A percentile compares a stretch with the other conserved stretches of the same genome.
Conservation (phyloP, 2,888 invertebrate genomes). For the Eurytoma californica region DNA sequence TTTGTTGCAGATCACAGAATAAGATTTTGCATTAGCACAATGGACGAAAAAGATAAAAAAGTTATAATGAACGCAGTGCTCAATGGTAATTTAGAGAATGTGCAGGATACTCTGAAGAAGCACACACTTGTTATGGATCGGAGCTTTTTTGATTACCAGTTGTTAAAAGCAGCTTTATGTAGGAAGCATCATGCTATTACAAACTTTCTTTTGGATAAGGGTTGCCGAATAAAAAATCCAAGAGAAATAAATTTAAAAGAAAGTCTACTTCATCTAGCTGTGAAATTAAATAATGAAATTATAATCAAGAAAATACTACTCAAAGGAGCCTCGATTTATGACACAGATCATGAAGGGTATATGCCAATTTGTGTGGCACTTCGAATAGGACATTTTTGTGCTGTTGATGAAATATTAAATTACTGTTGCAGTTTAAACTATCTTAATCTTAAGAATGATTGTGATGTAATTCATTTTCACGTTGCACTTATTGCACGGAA, state of each 20-base stretch:
- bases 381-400: neutral
- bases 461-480: too few relatives aligned
- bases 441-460: neutral
- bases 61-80: too few relatives aligned
- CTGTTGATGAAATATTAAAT: neutral
- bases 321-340: neutral
- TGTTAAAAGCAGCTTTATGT: neutral
- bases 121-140: too few relatives aligned
- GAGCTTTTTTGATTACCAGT: neutral
- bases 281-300: neutral
- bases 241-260: neutral
- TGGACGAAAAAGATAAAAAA: too few relatives aligned
- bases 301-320: neutral
- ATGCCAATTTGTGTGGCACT: neutral
- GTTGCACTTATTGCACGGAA: too few relatives aligned
- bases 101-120: too few relatives aligned
- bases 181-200: neutral
- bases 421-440: neutral
- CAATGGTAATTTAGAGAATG: too few relatives aligned
- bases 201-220: neutral
- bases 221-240: neutral
- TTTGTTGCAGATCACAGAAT: too few relatives aligned
- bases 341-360: neutral
- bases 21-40: too few relatives aligned
- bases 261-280: slow-evolving; percentile 6